Evolutionary conservation across 1,140 invertebrate genomes (phyloP).

Genomic region (Lepeophtheirus salmonis): DNA sequence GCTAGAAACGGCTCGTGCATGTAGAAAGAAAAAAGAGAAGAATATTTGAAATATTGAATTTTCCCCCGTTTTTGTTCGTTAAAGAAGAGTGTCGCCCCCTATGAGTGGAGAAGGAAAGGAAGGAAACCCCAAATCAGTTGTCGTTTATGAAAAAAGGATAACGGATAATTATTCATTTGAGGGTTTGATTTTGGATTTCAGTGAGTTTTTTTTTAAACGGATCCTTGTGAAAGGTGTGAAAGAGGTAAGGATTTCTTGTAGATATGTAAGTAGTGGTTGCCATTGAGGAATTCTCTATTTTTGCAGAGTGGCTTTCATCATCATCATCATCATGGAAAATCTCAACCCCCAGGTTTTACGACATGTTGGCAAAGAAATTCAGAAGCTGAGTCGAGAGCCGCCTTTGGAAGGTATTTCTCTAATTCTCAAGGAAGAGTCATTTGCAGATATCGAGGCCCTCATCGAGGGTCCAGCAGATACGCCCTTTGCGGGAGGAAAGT

Average conservation of each 20-base stretch:
- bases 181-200: no score
- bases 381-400: slow-evolving; percentile 44
- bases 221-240: no score
- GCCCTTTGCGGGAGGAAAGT: slow-evolving; percentile 60
- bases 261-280: no score
- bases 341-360: slow-evolving; percentile 70
- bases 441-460: slow-evolving; percentile 48
- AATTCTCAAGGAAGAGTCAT: slow-evolving; percentile 64
- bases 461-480: slow-evolving; percentile 43
- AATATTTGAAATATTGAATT: no score
- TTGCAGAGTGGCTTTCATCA: not conserved
- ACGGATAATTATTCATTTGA: no score
- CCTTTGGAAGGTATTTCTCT: slow-evolving; percentile 70
- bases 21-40: no score
- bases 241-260: not conserved
- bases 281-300: no score
- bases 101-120: not conserved
- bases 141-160: not conserved
- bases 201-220: no score
- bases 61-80: not conserved
- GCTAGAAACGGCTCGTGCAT: no score
- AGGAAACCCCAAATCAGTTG: not conserved
- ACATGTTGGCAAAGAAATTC: slow-evolving; percentile 58
- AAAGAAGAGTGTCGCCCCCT: not conserved
- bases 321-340: slow-evolving; percentile 61